Conservation (phyloP, 2,888 invertebrate species). For the Gerris lacustris region DNA sequence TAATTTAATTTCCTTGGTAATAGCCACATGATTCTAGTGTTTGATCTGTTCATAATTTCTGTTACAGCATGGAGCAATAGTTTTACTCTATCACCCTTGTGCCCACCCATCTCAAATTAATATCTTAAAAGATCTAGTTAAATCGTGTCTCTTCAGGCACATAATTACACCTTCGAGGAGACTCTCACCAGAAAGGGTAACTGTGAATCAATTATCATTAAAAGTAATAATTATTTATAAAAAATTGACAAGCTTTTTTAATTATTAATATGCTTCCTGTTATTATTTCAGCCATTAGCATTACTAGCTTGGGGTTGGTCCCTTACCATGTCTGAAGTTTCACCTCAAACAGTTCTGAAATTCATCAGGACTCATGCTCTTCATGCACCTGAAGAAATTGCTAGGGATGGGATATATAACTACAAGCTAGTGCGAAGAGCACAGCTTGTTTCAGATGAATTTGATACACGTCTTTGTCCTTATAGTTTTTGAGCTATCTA, state of each 20-base stretch:
- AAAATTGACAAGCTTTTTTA: background rate
- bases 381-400: conserved; percentile 45
- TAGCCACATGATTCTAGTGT: too few relatives aligned
- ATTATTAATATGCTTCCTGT: too few relatives aligned
- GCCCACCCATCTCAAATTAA: conserved; percentile 52
- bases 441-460: conserved; percentile 37
- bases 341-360: conserved; percentile 42
- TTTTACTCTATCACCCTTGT: conserved; percentile 79
- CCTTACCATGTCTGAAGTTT: conserved; percentile 55
- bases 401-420: conserved; percentile 45
- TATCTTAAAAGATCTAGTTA: conserved; percentile 47
- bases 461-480: conserved; percentile 41
- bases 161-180: conserved; percentile 59
- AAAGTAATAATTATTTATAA: background rate
- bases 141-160: conserved; percentile 57
- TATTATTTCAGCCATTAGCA: conserved; percentile 50
- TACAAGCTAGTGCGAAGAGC: conserved; percentile 39
- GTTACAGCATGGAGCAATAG: conserved; percentile 59
- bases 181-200: conserved; percentile 45
- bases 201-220: conserved; percentile 24
- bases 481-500: background rate
- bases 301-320: conserved; percentile 63
- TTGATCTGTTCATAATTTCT: background rate
- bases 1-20: too few relatives aligned
- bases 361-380: conserved; percentile 53